phyloP scores from a whole-genome alignment of 1,140 invertebrate species.

The Macrotrachela quadricornifera region DNA sequence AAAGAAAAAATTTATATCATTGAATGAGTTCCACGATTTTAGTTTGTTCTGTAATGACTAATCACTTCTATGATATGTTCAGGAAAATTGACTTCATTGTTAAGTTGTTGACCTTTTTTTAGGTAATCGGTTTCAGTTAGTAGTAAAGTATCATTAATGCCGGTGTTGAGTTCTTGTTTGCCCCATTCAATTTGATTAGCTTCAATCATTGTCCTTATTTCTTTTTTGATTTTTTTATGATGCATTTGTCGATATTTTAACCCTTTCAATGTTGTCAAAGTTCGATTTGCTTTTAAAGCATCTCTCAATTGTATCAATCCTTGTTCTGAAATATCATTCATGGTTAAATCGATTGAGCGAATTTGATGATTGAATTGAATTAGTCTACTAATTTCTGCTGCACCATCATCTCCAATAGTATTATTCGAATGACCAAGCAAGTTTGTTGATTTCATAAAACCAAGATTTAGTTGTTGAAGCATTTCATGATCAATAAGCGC shows the following conservation, averaged over 20 bases:
- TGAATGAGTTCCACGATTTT: no score
- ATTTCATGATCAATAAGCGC: neutral
- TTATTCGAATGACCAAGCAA: neutral
- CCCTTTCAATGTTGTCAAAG: neutral
- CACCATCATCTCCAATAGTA: conserved; percentile 7
- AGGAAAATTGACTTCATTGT: neutral
- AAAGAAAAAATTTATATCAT: no score
- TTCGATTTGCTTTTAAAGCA: neutral
- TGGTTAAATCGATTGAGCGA: neutral
- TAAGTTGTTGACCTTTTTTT: no score
- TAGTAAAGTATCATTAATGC: no score
- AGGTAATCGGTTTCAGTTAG: no score
- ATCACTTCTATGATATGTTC: conserved; percentile 3
- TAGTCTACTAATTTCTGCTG: neutral
- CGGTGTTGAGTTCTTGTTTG: neutral
- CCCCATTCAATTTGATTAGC: neutral
- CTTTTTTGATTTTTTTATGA: neutral
- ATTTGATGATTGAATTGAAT: neutral
- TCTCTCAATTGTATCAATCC: neutral
- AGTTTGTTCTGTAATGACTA: conserved; percentile 7
- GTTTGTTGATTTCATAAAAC: conserved; percentile 4
- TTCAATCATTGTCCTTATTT: neutral
- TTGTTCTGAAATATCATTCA: neutral
- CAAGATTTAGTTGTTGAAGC: neutral
- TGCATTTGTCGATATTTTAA: neutral